Percentiles rank a stretch among this genome's conserved stretches.
Evolutionary conservation across 2,888 invertebrate species (phyloP).

Genomic region (Seira sanloemensis): DNA sequence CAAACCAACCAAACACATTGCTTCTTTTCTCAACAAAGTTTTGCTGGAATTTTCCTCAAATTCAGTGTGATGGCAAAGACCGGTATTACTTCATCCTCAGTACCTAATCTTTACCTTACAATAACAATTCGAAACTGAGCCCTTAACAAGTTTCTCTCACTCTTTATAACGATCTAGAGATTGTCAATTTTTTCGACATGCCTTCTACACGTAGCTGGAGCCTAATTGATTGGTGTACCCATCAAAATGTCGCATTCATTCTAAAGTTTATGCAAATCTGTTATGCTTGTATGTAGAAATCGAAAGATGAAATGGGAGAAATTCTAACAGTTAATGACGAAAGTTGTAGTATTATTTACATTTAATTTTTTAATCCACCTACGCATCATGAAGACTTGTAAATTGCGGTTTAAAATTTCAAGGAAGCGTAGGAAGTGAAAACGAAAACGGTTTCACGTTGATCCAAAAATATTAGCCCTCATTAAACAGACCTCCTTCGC

Average conservation of each 20-base stretch:
- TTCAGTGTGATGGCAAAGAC: too few species aligned
- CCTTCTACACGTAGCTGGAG: conserved; percentile 27
- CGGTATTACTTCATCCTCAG: too few species aligned
- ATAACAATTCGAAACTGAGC: too few species aligned
- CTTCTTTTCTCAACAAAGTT: too few species aligned
- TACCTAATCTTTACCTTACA: too few species aligned
- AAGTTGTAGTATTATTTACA: neutral
- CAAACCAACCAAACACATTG: too few species aligned
- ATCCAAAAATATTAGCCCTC: neutral
- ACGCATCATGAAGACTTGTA: neutral
- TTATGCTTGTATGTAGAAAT: neutral
- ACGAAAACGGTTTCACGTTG: too few species aligned
- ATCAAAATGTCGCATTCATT: too few species aligned
- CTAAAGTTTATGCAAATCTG: neutral
- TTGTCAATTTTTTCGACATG: neutral
- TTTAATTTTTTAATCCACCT: neutral
- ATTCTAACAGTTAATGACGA: neutral
- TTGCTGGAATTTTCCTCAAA: too few species aligned
- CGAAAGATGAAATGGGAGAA: too few species aligned
- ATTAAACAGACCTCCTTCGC: neutral
- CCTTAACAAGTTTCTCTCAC: too few species aligned
- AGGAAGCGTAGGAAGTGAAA: neutral
- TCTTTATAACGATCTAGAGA: too few species aligned
- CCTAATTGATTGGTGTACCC: conserved; percentile 19
- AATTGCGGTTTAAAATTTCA: neutral